Base-by-base conservation (phyloP, 2,113 vertebrate genomes). In the Psephotus haematonotus region DNA sequence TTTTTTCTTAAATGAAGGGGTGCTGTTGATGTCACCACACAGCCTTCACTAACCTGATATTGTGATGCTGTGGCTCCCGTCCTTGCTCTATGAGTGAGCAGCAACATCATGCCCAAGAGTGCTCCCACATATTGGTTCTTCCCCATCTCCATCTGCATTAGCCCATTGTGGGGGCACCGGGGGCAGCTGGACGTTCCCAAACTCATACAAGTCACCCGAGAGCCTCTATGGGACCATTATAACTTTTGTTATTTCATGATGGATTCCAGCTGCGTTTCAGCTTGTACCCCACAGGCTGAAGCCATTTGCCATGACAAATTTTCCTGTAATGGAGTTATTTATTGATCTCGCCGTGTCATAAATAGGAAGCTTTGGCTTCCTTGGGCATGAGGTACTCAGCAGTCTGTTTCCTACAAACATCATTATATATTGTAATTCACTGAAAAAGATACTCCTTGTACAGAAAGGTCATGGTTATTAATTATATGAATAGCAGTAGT, bases 51-150 rank as follows among this genome's bases (percentile, higher is more conserved):
- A 1, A 33, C 74, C 65, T 65, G 52, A 4, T 18, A 8, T 2
- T 10, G 37, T 52, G 63, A 24, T 2, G 4, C 52, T 5, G 6
- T 0, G 0, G 47, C 55, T 85, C 44, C 33, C 3, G 0, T 44
- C 47, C 41, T 46, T 65, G 0, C 31, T 74, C 55, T 0, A 0
- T 13, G 13, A 17, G 17, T 7, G 16, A 92, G 60, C 41, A 59
- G n/a, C 67, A 85, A 52, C 3, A 0, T 7, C 3, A n/a, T 31
- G 50, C 39, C 63, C 35, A 24, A 46, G 10, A 49, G 7, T 1
- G 3, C 20, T 20, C 49, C 64, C 2, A 1, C 0, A 0, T 13
- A 12, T 10, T 35, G 43, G 17, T 59, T 74, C 60, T 80, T 59
- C 25, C 72, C 28, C 50, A 25, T 9, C 39, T 68, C n/a, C 4